Conservation (phyloP, 1,140 invertebrate species). For the Chymomyza costata region DNA sequence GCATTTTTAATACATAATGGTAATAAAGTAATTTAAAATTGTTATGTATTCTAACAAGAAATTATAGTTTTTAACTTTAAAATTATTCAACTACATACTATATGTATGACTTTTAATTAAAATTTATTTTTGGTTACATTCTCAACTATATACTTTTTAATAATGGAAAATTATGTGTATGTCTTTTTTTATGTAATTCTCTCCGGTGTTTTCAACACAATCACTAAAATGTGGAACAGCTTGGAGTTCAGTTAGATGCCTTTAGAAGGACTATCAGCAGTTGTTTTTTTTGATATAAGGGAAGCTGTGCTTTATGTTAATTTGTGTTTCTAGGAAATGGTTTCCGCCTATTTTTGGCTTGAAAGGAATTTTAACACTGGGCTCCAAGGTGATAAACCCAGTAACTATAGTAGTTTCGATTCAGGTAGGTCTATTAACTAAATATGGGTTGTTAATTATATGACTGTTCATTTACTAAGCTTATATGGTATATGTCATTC, state of each 20-base stretch:
- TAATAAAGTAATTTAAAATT: slow-evolving; percentile 44
- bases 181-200: slow-evolving; percentile 67
- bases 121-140: not conserved
- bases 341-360: slow-evolving; percentile 7
- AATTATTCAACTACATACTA: not conserved
- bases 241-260: slow-evolving; percentile 24
- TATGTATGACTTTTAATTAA: not conserved
- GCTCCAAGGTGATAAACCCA: too few relatives aligned
- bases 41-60: slow-evolving; percentile 36
- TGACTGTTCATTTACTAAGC: not conserved
- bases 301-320: slow-evolving; percentile 21
- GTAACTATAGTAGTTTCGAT: slow-evolving; percentile 5
- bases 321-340: slow-evolving; percentile 18
- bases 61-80: slow-evolving; percentile 30
- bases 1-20: slow-evolving; percentile 57
- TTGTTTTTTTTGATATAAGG: slow-evolving; percentile 8
- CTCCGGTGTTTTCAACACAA: slow-evolving; percentile 72
- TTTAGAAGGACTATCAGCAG: slow-evolving; percentile 24
- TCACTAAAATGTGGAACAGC: slow-evolving; percentile 64
- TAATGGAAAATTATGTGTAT: slow-evolving; percentile 44
- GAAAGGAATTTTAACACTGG: slow-evolving; percentile 48
- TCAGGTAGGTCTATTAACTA: slow-evolving; percentile 3
- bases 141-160: slow-evolving; percentile 20
- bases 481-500: slow-evolving; percentile 10
- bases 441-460: slow-evolving; percentile 1